These are phyloP conservation scores for Uromys caudimaculatus DNA, from an alignment of 2,797 vertebrate genomes.

Conservation along the genomic window DNA sequence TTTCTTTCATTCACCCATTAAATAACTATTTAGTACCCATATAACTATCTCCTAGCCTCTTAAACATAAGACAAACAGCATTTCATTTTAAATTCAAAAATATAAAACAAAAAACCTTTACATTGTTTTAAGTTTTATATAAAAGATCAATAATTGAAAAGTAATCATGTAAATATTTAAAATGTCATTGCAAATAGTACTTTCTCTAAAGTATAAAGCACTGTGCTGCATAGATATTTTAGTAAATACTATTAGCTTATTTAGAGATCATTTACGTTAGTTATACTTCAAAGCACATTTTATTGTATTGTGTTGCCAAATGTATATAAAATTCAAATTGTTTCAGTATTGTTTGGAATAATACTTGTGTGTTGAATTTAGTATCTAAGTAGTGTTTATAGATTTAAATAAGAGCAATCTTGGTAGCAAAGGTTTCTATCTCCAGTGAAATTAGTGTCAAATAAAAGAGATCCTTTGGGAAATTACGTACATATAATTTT, in stretches of 20 bases:
- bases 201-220: conserved; percentile 22
- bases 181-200: background rate
- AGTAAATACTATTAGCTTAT: conserved; percentile 14
- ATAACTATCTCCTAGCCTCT: background rate
- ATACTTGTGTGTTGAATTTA: background rate
- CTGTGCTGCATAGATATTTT: background rate
- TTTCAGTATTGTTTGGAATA: background rate
- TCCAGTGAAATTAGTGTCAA: background rate
- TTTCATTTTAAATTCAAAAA: background rate
- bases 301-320: background rate
- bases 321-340: conserved; percentile 28
- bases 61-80: background rate
- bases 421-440: background rate
- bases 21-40: background rate
- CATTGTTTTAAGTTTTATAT: background rate
- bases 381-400: background rate
- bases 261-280: background rate
- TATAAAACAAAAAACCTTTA: background rate
- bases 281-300: background rate
- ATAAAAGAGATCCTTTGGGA: background rate
- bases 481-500: conserved; percentile 15
- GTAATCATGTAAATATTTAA: conserved; percentile 20
- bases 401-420: background rate
- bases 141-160: background rate
- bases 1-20: background rate